These are phyloP conservation scores for Crematogaster levior DNA, from an alignment of 2,888 invertebrate genomes.

Conservation along the genomic window DNA sequence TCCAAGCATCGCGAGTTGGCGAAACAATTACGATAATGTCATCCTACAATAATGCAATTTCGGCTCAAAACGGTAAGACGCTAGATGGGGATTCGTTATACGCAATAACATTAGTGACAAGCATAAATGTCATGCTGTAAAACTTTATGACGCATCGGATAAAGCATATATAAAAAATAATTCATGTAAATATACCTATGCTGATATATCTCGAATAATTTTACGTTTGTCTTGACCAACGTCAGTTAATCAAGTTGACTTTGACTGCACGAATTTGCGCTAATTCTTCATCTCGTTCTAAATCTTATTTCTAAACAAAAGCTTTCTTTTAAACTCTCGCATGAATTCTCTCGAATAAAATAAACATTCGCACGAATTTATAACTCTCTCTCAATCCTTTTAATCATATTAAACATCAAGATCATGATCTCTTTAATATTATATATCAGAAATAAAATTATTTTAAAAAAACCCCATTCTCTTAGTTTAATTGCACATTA, in stretches of 20 bases:
- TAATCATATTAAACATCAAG: background rate
- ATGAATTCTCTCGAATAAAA: too few relatives aligned
- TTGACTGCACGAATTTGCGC: background rate
- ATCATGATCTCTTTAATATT: background rate
- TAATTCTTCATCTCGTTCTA: constrained; percentile 8
- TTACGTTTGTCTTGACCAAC: background rate
- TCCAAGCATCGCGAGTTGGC: constrained; percentile 34
- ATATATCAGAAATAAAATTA: background rate
- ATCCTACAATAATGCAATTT: constrained; percentile 45
- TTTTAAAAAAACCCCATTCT: too few relatives aligned
- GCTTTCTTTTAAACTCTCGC: background rate
- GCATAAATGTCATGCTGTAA: constrained; percentile 24
- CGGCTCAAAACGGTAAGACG: constrained; percentile 27
- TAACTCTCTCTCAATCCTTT: background rate
- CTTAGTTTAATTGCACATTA: background rate
- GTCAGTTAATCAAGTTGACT: background rate
- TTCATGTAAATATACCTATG: background rate
- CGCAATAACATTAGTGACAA: constrained; percentile 17
- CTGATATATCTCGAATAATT: background rate
- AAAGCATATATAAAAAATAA: background rate
- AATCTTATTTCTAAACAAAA: background rate
- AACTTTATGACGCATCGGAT: constrained; percentile 12
- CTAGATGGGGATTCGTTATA: constrained; percentile 10
- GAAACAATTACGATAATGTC: constrained; percentile 47
- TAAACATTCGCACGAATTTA: background rate